These are phyloP conservation scores for Nycticryphes semicollaris DNA, from an alignment of 2,113 vertebrate species.

Conservation along the genomic window DNA sequence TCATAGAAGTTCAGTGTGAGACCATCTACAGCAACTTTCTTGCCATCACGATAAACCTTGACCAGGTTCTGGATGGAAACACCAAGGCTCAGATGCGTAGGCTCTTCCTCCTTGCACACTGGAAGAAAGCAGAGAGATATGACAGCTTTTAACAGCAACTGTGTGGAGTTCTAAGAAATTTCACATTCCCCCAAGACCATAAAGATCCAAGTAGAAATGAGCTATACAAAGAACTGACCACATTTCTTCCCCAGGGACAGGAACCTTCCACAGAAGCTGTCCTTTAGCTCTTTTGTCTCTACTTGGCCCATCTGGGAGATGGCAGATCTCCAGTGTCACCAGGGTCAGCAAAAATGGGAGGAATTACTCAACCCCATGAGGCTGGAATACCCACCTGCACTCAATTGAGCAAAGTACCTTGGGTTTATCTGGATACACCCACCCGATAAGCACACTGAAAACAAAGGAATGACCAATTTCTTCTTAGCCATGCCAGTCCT, in stretches of 20 bases:
- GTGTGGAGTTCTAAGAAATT: not conserved
- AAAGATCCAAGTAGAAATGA: not conserved
- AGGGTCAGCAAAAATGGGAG: not conserved
- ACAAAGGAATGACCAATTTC: not conserved
- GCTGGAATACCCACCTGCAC: not conserved
- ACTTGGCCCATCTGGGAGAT: not conserved
- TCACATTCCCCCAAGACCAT: not conserved
- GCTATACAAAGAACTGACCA: not conserved
- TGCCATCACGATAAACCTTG: slow-evolving; percentile 93
- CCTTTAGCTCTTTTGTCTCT: not conserved
- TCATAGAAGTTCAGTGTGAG: slow-evolving; percentile 95
- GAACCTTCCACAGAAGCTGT: not conserved
- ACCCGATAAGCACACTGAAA: not conserved
- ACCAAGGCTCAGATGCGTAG: slow-evolving; percentile 85
- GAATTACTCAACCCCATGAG: not conserved
- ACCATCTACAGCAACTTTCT: slow-evolving; percentile 93
- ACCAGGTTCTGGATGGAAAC: slow-evolving; percentile 95
- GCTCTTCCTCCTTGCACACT: slow-evolving; percentile 96
- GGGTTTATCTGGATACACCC: not conserved
- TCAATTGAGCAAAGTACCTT: not conserved
- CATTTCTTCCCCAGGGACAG: not conserved
- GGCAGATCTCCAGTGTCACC: not conserved
- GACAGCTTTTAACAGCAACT: not conserved
- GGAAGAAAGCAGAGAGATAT: not conserved
- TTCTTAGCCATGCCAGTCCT: not conserved